These are phyloP conservation scores for Samia ricini DNA, from an alignment of 1,140 invertebrate genomes.

Conservation along the genomic window DNA sequence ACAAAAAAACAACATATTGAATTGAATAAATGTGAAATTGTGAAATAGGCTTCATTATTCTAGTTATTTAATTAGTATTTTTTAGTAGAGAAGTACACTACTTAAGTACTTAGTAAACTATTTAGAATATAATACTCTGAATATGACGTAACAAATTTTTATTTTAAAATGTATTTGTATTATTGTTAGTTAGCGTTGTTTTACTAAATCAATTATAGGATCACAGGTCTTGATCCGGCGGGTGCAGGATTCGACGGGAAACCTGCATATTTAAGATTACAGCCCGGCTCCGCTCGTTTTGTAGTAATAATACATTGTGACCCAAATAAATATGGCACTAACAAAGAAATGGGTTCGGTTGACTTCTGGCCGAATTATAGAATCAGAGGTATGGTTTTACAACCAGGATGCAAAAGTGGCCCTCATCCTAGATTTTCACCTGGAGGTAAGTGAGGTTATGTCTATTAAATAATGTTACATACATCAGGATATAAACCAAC, in stretches of 20 bases:
- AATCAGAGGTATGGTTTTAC: conserved; percentile 29
- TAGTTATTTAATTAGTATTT: too few relatives aligned
- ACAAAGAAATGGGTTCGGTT: conserved; percentile 37
- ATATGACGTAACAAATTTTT: too few relatives aligned
- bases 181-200: too few relatives aligned
- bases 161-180: too few relatives aligned
- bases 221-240: conserved; percentile 61
- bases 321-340: conserved; percentile 51
- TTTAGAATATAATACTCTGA: too few relatives aligned
- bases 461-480: neutral
- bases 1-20: too few relatives aligned
- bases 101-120: too few relatives aligned
- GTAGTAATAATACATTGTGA: conserved; percentile 58
- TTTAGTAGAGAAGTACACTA: too few relatives aligned
- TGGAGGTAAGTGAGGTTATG: conserved; percentile 36
- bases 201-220: conserved; percentile 35
- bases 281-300: conserved; percentile 39
- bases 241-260: conserved; percentile 45
- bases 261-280: conserved; percentile 33
- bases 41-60: too few relatives aligned
- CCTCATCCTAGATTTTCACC: conserved; percentile 36
- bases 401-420: conserved; percentile 49
- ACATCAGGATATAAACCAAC: neutral
- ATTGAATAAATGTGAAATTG: too few relatives aligned
- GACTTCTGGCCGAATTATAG: conserved; percentile 66